Percentiles rank a stretch among this genome's conserved stretches.
These are phyloP conservation scores for Oreocharis arfaki DNA, from an alignment of 2,113 vertebrate species.

Conservation along the genomic window DNA sequence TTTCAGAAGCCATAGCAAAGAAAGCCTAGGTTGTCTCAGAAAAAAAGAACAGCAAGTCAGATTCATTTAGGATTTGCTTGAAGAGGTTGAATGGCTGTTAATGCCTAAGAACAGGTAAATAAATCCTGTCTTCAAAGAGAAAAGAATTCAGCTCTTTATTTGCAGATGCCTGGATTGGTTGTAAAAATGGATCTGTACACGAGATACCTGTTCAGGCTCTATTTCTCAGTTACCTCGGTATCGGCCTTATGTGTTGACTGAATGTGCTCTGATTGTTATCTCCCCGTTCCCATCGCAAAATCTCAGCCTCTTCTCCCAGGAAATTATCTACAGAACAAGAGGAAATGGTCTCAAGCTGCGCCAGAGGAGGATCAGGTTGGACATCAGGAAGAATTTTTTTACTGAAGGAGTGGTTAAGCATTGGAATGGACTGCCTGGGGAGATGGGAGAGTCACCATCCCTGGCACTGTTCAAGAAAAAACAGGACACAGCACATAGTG, in stretches of 20 bases:
- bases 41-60: background rate
- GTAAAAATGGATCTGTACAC: background rate
- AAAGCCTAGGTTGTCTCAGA: background rate
- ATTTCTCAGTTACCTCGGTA: background rate
- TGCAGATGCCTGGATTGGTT: background rate
- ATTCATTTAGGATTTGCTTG: background rate
- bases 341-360: background rate
- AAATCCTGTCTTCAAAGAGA: background rate
- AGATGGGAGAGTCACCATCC: background rate
- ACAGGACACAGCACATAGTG: accelerated
- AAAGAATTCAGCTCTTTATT: background rate
- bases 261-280: background rate
- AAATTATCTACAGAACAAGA: background rate
- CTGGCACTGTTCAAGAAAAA: background rate
- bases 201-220: background rate
- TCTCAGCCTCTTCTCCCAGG: background rate
- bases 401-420: background rate
- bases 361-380: background rate
- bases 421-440: background rate
- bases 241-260: background rate
- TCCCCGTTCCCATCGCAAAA: background rate
- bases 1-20: background rate
- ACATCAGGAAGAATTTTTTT: background rate
- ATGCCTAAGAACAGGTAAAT: background rate
- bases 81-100: background rate